Evolutionary conservation across 2,888 invertebrate species (phyloP).

Genomic region (Andricus quercusramuli): DNA sequence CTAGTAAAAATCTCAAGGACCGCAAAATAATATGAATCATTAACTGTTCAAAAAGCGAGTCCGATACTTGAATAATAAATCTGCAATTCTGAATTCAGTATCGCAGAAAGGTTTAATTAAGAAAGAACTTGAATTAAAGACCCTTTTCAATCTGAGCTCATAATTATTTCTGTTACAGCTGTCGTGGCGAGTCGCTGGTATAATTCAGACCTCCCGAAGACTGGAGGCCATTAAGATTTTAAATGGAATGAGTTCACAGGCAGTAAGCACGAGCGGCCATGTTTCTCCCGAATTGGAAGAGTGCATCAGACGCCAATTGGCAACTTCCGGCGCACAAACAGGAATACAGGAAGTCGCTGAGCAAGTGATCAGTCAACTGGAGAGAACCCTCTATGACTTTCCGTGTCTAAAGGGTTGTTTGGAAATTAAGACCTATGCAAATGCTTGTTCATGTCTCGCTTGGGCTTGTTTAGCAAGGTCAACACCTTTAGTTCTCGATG

Average conservation of each 20-base stretch:
- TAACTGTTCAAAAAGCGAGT: not conserved
- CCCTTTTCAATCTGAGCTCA: not conserved
- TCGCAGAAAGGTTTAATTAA: conserved; percentile 5
- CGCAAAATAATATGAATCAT: not conserved
- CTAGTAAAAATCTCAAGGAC: not conserved
- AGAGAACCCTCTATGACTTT: conserved; percentile 95
- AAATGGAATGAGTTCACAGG: conserved; percentile 55
- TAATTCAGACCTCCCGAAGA: conserved; percentile 69
- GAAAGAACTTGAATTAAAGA: conserved; percentile 12
- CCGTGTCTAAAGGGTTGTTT: conserved; percentile 88
- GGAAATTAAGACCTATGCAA: conserved; percentile 89
- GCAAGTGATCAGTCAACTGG: conserved; percentile 82
- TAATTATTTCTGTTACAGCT: conserved; percentile 61
- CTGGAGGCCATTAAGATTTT: conserved; percentile 69
- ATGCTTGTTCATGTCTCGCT: conserved; percentile 90
- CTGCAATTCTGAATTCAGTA: not conserved
- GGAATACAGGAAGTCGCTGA: conserved; percentile 70
- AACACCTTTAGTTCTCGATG: conserved; percentile 72
- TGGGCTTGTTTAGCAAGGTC: conserved; percentile 83
- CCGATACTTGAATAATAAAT: not conserved
- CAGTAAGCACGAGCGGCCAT: conserved; percentile 34
- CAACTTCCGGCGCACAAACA: conserved; percentile 67
- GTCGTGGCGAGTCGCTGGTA: conserved; percentile 73
- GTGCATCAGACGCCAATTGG: conserved; percentile 71
- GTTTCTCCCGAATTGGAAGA: conserved; percentile 65